Percentiles rank a stretch among this genome's conserved stretches.
Conservation (phyloP, 2,797 vertebrate species). For the Notoglanidium macrostoma region DNA sequence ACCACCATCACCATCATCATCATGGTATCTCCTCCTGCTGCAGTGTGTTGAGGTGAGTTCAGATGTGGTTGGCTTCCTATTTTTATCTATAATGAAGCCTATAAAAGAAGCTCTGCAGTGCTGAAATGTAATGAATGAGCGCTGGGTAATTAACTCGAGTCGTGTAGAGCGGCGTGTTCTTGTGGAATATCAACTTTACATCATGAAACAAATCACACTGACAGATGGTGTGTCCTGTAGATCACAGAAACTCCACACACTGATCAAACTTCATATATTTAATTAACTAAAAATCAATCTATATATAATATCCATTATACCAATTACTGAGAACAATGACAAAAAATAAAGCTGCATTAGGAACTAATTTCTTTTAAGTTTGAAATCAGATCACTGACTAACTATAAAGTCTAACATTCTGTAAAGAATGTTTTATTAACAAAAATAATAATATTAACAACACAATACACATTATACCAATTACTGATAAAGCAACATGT, state of each 20-base stretch:
- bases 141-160: not conserved
- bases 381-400: too few species aligned
- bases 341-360: slow-evolving; percentile 48
- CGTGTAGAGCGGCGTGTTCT: not conserved
- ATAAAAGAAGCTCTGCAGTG: not conserved
- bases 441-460: too few species aligned
- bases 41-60: not conserved
- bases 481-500: too few species aligned
- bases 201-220: not conserved
- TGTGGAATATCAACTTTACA: not conserved
- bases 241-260: not conserved
- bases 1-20: not conserved
- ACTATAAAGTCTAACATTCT: too few species aligned
- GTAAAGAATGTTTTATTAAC: too few species aligned
- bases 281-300: not conserved
- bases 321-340: not conserved
- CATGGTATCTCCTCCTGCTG: not conserved
- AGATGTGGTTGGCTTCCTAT: not conserved
- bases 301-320: not conserved
- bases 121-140: not conserved
- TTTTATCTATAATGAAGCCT: not conserved
- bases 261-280: not conserved
- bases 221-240: not conserved
- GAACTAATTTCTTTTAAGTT: too few species aligned
- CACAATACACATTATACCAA: too few species aligned